Percentiles rank a stretch among this genome's conserved stretches.
Evolutionary conservation across 2,888 invertebrate genomes (phyloP).

Genomic region (Agrypnus murinus): DNA sequence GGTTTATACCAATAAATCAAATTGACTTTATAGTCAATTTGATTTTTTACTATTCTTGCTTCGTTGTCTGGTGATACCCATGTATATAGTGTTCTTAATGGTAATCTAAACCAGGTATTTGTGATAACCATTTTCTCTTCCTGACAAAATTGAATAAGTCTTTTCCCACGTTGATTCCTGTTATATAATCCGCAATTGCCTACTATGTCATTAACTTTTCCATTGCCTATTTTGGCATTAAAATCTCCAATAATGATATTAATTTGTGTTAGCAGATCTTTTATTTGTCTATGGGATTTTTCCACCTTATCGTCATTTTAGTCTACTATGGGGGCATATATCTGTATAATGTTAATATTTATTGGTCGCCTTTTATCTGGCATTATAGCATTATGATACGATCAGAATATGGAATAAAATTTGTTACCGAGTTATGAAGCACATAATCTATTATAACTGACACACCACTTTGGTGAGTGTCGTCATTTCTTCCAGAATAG

Average conservation of each 20-base stretch:
- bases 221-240: slow-evolving; percentile 1
- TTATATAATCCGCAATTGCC: not conserved
- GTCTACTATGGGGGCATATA: slow-evolving; percentile 8
- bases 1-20: too few species aligned
- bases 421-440: too few species aligned
- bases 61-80: not conserved
- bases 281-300: not conserved
- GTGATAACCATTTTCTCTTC: not conserved
- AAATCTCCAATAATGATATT: not conserved
- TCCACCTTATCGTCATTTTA: not conserved
- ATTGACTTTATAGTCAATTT: slow-evolving; percentile 17
- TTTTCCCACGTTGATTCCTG: not conserved
- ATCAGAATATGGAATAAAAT: too few species aligned
- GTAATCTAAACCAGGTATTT: not conserved
- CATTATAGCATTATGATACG: too few species aligned
- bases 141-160: not conserved
- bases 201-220: not conserved
- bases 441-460: not conserved
- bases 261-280: slow-evolving; percentile 8
- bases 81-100: not conserved
- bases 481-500: too few species aligned
- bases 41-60: not conserved
- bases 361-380: too few species aligned
- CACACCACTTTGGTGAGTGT: not conserved
- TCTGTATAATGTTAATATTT: too few species aligned